These are phyloP conservation scores for Xestia c-nigrum DNA, from an alignment of 2,888 invertebrate species.

Conservation along the genomic window DNA sequence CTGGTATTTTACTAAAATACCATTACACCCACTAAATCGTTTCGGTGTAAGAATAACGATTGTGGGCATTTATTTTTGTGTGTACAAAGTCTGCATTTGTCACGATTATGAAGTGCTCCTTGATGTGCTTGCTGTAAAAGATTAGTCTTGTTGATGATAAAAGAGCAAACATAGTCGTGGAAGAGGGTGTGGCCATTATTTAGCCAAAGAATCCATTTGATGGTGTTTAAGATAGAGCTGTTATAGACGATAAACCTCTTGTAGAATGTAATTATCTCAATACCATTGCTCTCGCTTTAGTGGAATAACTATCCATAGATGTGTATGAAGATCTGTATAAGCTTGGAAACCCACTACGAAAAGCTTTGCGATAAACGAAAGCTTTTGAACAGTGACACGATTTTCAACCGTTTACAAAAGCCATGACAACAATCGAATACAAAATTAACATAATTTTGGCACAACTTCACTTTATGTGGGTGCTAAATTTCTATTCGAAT, in stretches of 20 bases:
- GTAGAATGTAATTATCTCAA: background rate
- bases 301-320: background rate
- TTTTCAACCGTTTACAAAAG: background rate
- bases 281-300: background rate
- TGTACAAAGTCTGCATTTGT: background rate
- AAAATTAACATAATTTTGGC: conserved; percentile 38
- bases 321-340: background rate
- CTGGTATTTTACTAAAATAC: conserved; percentile 16
- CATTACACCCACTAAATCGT: conserved; percentile 28
- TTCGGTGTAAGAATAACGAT: conserved; percentile 5
- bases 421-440: background rate
- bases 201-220: background rate
- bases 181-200: background rate
- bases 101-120: background rate
- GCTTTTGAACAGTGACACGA: background rate
- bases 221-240: background rate
- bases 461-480: conserved; percentile 48
- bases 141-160: background rate
- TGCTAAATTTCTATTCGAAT: conserved; percentile 49
- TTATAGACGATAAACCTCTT: background rate
- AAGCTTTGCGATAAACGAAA: background rate
- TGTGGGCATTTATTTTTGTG: conserved; percentile 8
- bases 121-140: conserved; percentile 1
- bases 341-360: background rate
- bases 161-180: background rate